Conservation (phyloP, 2,797 vertebrate species). For the Tolypeutes matacus region DNA sequence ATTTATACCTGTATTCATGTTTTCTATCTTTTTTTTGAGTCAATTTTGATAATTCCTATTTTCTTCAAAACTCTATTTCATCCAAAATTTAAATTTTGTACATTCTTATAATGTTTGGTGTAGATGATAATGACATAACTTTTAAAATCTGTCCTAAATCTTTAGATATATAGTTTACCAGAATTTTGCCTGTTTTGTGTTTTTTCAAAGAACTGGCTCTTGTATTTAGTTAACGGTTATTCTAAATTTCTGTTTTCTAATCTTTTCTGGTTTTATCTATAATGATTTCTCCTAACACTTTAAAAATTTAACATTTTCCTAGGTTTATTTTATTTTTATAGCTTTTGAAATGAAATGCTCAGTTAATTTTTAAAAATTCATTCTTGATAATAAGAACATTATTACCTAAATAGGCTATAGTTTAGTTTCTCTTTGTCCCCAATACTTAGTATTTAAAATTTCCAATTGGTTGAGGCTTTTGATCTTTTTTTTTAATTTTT, state of each 20-base stretch:
- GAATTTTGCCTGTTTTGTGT: not conserved
- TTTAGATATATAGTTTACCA: not conserved
- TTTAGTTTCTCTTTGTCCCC: not conserved
- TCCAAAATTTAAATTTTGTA: not conserved
- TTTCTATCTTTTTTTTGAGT: not conserved
- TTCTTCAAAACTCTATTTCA: not conserved
- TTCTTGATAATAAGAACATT: conserved; percentile 2
- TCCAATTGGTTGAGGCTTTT: not conserved
- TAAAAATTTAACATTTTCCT: not conserved
- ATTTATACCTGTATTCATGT: not conserved
- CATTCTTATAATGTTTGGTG: not conserved
- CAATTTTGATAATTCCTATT: not conserved
- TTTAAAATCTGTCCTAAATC: not conserved
- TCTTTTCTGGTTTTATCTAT: not conserved
- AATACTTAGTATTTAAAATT: not conserved
- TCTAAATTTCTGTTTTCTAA: not conserved
- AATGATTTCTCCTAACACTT: not conserved
- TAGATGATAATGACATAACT: not conserved
- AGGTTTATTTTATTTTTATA: not conserved
- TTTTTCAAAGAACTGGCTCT: not conserved
- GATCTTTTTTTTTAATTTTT: not conserved
- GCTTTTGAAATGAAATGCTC: not conserved
- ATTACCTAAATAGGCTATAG: not conserved
- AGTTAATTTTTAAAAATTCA: conserved; percentile 11
- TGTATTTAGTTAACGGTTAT: not conserved